These are phyloP conservation scores for Drosophila cognata DNA, from an alignment of 2,888 invertebrate species.

Conservation along the genomic window DNA sequence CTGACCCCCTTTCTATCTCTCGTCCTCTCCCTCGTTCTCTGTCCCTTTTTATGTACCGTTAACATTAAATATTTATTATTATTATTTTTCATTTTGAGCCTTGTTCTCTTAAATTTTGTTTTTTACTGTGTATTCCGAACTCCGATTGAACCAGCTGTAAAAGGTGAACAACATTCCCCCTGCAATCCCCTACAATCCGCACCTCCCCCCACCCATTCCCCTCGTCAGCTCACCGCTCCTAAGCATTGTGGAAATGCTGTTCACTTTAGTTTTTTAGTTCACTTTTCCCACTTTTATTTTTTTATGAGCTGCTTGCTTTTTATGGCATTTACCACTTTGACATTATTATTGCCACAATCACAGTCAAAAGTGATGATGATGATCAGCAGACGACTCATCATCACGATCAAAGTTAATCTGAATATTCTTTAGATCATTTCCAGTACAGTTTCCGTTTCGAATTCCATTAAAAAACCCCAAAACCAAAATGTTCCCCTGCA, in stretches of 20 bases:
- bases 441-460: slow-evolving; percentile 5
- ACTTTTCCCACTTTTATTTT: slow-evolving; percentile 44
- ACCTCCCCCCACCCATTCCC: slow-evolving; percentile 4
- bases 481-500: slow-evolving; percentile 3
- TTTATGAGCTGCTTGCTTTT: slow-evolving; percentile 17
- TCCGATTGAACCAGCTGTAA: slow-evolving; percentile 39
- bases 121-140: slow-evolving; percentile 5
- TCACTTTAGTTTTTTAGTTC: slow-evolving; percentile 20
- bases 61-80: not conserved
- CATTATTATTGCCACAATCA: slow-evolving; percentile 60
- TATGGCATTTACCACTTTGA: slow-evolving; percentile 75
- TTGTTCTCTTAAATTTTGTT: not conserved
- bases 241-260: slow-evolving; percentile 11
- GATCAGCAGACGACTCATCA: slow-evolving; percentile 20
- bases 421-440: slow-evolving; percentile 7
- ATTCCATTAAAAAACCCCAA: slow-evolving; percentile 15
- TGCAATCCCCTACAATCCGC: slow-evolving; percentile 2
- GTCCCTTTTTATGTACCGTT: not conserved
- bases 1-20: not conserved
- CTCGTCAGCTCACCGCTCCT: not conserved
- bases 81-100: not conserved
- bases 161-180: slow-evolving; percentile 74
- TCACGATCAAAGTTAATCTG: slow-evolving; percentile 17
- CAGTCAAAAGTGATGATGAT: slow-evolving; percentile 7
- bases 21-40: not conserved